Evolutionary conservation across 2,888 invertebrate species (phyloP).

Genomic region (Melanchra persicariae): DNA sequence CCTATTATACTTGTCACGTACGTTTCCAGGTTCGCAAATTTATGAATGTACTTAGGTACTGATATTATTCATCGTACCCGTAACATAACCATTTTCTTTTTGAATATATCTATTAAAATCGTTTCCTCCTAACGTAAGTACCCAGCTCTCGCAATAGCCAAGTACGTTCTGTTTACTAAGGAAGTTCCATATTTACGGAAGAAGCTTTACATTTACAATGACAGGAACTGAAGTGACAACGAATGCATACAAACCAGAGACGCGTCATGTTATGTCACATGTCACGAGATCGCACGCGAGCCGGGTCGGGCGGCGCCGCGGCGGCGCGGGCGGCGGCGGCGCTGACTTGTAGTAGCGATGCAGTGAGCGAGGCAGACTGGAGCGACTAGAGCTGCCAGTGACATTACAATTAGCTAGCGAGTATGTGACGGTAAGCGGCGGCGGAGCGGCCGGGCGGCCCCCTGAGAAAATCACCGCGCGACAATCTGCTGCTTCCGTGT

Average conservation of each 20-base stretch:
- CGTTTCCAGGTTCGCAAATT: too few species aligned
- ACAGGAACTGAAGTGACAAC: neutral
- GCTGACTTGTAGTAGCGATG: constrained; percentile 6
- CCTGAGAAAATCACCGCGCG: constrained; percentile 34
- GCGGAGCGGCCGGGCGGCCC: neutral
- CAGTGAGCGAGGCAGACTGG: neutral
- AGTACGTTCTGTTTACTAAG: neutral
- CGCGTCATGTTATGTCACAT: neutral
- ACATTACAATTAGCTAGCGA: constrained; percentile 7
- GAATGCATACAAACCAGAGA: constrained; percentile 3
- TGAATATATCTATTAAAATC: too few species aligned
- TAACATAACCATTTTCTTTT: too few species aligned
- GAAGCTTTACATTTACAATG: neutral
- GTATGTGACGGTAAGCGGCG: neutral
- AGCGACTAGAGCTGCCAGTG: neutral
- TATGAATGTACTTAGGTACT: too few species aligned
- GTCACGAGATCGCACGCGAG: neutral
- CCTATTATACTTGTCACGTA: neutral
- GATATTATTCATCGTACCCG: too few species aligned
- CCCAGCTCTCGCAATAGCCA: neutral
- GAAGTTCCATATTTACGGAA: neutral
- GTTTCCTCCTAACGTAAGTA: too few species aligned
- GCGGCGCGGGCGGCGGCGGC: neutral
- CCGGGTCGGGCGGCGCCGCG: neutral
- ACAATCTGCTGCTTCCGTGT: constrained; percentile 24